Conservation (phyloP, 1,140 invertebrate species). For the Amphibalanus amphitrite region DNA sequence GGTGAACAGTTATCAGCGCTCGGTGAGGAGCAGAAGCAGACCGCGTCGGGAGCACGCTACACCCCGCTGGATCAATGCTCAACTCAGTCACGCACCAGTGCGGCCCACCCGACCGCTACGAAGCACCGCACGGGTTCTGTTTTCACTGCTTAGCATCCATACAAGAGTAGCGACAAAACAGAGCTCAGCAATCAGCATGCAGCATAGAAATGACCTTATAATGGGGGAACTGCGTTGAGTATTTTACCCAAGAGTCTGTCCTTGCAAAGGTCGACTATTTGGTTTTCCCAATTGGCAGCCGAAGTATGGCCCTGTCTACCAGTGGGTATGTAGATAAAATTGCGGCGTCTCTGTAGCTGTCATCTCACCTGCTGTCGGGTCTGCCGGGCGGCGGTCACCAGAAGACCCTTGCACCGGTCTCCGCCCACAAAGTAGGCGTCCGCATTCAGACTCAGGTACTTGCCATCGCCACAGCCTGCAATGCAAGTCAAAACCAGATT, state of each 20-base stretch:
- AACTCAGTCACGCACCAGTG: too few relatives aligned
- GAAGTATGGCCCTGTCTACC: background rate
- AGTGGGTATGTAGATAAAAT: background rate
- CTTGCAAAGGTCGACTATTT: too few relatives aligned
- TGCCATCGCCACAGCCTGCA: conserved; percentile 30
- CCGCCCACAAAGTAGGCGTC: conserved; percentile 24
- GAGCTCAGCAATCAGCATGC: background rate
- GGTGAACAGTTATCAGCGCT: too few relatives aligned
- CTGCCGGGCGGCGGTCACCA: conserved; percentile 22
- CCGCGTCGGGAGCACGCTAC: too few relatives aligned
- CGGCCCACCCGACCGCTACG: too few relatives aligned
- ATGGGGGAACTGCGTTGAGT: too few relatives aligned
- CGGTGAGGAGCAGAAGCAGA: too few relatives aligned
- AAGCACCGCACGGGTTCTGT: too few relatives aligned
- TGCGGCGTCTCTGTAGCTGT: background rate
- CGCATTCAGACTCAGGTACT: conserved; percentile 27
- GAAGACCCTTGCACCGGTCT: conserved; percentile 24
- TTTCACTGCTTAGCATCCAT: too few relatives aligned
- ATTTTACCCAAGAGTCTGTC: too few relatives aligned
- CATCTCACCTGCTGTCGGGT: background rate
- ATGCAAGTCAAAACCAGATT: conserved; percentile 7
- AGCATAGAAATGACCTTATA: background rate
- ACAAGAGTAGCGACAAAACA: background rate
- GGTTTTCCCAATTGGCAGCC: background rate
- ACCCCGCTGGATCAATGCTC: too few relatives aligned